Conservation (phyloP, 2,113 vertebrate species). For the Salminus brasiliensis region DNA sequence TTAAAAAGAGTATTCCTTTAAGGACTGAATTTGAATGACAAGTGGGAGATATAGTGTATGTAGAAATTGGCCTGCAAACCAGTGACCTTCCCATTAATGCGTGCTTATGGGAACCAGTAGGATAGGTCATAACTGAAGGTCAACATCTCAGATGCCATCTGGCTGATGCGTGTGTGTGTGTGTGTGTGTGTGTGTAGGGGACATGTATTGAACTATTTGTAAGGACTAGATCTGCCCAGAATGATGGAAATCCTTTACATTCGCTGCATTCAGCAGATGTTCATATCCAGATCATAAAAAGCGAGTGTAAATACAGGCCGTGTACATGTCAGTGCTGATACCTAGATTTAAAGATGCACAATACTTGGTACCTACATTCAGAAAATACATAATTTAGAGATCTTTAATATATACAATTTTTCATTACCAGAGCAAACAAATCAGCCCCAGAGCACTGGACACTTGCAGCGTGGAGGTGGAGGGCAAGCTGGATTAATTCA, state of each 20-base stretch:
- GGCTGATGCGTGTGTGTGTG: conserved; percentile 1
- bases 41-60: background rate
- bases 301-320: too few relatives aligned
- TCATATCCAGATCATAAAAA: too few relatives aligned
- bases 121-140: background rate
- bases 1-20: background rate
- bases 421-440: too few relatives aligned
- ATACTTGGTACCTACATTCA: too few relatives aligned
- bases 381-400: too few relatives aligned
- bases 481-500: too few relatives aligned
- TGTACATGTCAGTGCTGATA: too few relatives aligned
- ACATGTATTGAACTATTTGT: conserved; percentile 8
- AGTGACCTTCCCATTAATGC: background rate
- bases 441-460: too few relatives aligned
- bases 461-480: too few relatives aligned
- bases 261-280: too few relatives aligned
- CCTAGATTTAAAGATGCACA: too few relatives aligned
- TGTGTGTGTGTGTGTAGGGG: conserved; percentile 31
- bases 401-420: too few relatives aligned
- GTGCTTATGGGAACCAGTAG: background rate
- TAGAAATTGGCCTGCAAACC: background rate
- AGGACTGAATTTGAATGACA: background rate
- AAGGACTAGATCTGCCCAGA: background rate
- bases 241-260: background rate
- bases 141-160: background rate